These are phyloP conservation scores for Elegia similella DNA, from an alignment of 2,888 invertebrate genomes.

Conservation along the genomic window DNA sequence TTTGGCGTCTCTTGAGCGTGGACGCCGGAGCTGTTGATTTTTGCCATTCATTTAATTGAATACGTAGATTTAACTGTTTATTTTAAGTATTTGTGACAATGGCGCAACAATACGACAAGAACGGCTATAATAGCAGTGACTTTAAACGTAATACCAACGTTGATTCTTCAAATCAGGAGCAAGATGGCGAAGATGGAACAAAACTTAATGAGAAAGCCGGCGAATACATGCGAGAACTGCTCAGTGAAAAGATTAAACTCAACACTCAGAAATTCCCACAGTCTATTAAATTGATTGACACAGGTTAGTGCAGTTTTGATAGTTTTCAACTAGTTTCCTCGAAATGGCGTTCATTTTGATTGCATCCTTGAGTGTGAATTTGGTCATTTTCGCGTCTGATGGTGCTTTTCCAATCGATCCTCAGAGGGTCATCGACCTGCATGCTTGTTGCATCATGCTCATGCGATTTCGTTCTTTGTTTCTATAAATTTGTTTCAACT, in stretches of 20 bases:
- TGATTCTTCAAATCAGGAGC: constrained; percentile 44
- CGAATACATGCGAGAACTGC: constrained; percentile 88
- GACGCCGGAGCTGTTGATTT: background rate
- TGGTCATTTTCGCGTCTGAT: background rate
- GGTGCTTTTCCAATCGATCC: background rate
- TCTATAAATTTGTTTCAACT: background rate
- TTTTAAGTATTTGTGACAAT: constrained; percentile 32
- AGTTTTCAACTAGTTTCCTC: background rate
- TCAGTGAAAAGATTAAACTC: constrained; percentile 86
- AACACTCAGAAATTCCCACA: constrained; percentile 86
- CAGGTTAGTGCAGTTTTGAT: constrained; percentile 78
- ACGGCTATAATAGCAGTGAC: constrained; percentile 72
- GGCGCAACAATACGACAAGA: constrained; percentile 69
- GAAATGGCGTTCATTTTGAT: background rate
- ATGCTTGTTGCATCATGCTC: background rate
- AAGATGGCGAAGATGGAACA: constrained; percentile 80
- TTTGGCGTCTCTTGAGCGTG: constrained; percentile 1
- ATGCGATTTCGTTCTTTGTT: background rate
- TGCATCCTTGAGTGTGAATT: background rate
- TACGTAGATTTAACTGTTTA: background rate
- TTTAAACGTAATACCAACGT: constrained; percentile 69
- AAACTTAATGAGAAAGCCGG: constrained; percentile 87
- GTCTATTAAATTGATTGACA: constrained; percentile 86
- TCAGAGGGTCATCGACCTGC: background rate
- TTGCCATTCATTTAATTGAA: background rate